Evolutionary conservation across 2,888 invertebrate genomes (phyloP).

Genomic region (Brachylomia viminalis): DNA sequence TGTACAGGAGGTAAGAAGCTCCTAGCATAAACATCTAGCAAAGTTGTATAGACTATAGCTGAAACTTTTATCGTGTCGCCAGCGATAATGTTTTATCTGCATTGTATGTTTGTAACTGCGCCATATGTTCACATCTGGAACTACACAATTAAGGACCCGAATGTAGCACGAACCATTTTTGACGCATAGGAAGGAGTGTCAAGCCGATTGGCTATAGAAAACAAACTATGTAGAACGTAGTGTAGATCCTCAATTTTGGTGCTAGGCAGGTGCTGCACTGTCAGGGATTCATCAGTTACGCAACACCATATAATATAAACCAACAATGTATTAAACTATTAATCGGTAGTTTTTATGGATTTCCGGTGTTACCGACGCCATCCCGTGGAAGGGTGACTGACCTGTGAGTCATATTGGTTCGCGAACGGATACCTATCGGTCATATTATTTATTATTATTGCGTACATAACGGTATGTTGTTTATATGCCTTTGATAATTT

Average conservation of each 20-base stretch:
- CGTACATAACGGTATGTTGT: conserved; percentile 60
- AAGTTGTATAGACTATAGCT: neutral
- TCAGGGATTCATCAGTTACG: conserved; percentile 2
- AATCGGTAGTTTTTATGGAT: conserved; percentile 57
- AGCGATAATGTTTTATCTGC: neutral
- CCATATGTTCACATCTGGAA: conserved; percentile 3
- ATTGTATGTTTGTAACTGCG: neutral
- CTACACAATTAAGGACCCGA: neutral
- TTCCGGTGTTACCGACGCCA: conserved; percentile 54
- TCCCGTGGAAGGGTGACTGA: conserved; percentile 64
- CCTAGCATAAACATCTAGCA: neutral
- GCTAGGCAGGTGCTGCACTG: neutral
- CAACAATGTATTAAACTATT: conserved; percentile 54
- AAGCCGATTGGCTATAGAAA: neutral
- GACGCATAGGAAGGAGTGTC: neutral
- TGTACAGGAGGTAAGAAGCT: neutral
- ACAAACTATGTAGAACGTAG: too few species aligned
- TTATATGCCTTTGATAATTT: conserved; percentile 54
- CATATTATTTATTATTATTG: conserved; percentile 67
- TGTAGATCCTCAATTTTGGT: neutral
- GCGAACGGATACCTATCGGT: conserved; percentile 65
- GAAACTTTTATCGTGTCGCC: neutral
- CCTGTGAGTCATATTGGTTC: conserved; percentile 65
- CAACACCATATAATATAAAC: conserved; percentile 35
- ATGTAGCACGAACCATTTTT: neutral